Evolutionary conservation across 2,888 invertebrate species (phyloP), one percentile per base, ranked within the genome.

Genomic region (Ennomos erosarius): DNA sequence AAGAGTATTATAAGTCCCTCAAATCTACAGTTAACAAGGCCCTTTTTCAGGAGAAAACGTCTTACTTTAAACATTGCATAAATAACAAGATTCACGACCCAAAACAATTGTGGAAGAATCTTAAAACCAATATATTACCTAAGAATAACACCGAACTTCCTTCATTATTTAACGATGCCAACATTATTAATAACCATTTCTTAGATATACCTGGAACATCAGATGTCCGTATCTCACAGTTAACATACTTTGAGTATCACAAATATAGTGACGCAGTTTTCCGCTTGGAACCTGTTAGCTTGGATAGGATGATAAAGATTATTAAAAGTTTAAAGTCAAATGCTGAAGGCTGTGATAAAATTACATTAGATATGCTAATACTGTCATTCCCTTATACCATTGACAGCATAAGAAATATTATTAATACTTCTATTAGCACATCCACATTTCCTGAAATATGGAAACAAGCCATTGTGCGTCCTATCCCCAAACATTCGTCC

Each of bases 11-110:
- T 16, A 16, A 16, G 3, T 16, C 16, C 16, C 16, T 16, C 1
- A 16, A 16, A 16, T 16, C 16, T 2, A 16, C 16, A 16, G 16
- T 16, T 16, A 16, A 43, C 38, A 37, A 49, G 42, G 56, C 51
- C 36, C 50, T 59, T 58, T 53, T 62, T 55, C 37, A 55, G 47
- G 42, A 55, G 50, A 43, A 35, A 16, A 3, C 16, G 3, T 16
- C 16, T 16, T 16, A 16, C 16, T 16, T 16, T 3, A 16, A 16
- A 16, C 3, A 16, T 16, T 16, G 1, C 49, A 42, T 38, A 11
- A 44, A 13, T 26, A 8, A 10, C 1, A 8, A 12, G 3, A 11
- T 38, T 6, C 40, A 36, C 1, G 16, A 36, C 10, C 10, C 36
- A 1, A 51, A 13, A 36, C 2, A 16, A 6, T n/a, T 40, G 35